phyloP scores from a whole-genome alignment of 2,113 vertebrate genomes.

The Puntigrus tetrazona region DNA sequence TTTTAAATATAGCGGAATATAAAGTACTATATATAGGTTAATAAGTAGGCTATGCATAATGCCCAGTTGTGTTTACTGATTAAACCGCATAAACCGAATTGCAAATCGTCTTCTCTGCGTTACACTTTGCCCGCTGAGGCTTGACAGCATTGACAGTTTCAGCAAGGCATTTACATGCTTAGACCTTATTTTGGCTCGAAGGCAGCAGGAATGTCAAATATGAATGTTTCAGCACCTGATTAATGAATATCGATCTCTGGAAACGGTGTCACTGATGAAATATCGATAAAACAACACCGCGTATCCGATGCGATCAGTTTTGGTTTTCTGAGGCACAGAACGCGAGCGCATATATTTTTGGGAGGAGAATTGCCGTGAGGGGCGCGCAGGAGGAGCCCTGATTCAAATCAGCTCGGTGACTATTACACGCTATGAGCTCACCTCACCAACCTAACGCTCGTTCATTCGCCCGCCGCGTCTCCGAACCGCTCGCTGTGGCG shows the following conservation, averaged over 20 bases:
- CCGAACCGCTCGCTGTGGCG: conserved; percentile 8
- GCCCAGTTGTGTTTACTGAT: not conserved
- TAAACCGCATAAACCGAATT: not conserved
- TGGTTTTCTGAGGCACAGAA: conserved; percentile 3
- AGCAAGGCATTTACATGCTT: not conserved
- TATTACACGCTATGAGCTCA: conserved; percentile 39
- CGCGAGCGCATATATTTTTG: not conserved
- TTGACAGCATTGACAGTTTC: not conserved
- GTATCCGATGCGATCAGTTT: conserved; percentile 10
- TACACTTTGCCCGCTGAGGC: not conserved
- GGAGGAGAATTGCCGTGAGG: conserved; percentile 34
- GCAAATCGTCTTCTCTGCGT: not conserved
- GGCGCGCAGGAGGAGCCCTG: conserved; percentile 51
- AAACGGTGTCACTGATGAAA: not conserved
- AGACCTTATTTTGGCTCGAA: not conserved
- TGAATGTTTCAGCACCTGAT: conserved; percentile 14
- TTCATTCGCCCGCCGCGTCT: conserved; percentile 9
- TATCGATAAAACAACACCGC: conserved; percentile 6
- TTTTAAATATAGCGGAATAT: not conserved
- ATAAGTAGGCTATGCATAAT: not conserved
- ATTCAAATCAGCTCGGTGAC: conserved; percentile 51
- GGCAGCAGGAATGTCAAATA: not conserved
- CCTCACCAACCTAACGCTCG: conserved; percentile 32
- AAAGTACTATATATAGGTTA: not conserved
- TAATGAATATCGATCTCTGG: conserved; percentile 15